Evolutionary conservation across 2,888 invertebrate genomes (phyloP).

Genomic region (Sarcophaga variegata): DNA sequence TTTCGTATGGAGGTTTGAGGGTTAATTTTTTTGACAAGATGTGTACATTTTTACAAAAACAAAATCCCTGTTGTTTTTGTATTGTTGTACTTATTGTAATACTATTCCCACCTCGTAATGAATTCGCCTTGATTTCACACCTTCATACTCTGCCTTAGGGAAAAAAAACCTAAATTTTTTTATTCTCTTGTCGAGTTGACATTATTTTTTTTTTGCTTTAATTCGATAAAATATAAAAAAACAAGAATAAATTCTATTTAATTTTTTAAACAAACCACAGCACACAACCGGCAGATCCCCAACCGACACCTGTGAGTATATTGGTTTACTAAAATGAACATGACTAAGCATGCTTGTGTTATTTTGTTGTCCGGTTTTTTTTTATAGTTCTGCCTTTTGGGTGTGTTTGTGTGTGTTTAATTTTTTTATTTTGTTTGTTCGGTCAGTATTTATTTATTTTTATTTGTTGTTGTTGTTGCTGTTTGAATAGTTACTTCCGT

Average conservation of each 20-base stretch:
- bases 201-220: not conserved
- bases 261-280: constrained; percentile 47
- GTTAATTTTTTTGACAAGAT: too few species aligned
- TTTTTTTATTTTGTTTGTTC: constrained; percentile 21
- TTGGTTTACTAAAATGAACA: constrained; percentile 53
- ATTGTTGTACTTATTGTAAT: too few species aligned
- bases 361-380: constrained; percentile 9
- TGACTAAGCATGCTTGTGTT: constrained; percentile 57
- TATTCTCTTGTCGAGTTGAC: not conserved
- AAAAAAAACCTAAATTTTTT: not conserved
- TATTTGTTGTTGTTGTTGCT: not conserved
- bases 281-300: constrained; percentile 29
- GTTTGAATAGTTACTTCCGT: not conserved
- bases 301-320: constrained; percentile 51
- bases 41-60: too few species aligned
- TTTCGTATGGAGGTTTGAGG: too few species aligned
- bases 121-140: too few species aligned
- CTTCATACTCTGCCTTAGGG: too few species aligned
- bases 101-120: too few species aligned
- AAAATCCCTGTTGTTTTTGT: too few species aligned
- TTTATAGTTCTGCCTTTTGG: not conserved
- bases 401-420: not conserved
- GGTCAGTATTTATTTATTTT: constrained; percentile 50
- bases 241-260: constrained; percentile 3
- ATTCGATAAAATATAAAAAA: not conserved